Conservation (phyloP, 1,140 invertebrate genomes). For the Meloidogyne hapla region DNA sequence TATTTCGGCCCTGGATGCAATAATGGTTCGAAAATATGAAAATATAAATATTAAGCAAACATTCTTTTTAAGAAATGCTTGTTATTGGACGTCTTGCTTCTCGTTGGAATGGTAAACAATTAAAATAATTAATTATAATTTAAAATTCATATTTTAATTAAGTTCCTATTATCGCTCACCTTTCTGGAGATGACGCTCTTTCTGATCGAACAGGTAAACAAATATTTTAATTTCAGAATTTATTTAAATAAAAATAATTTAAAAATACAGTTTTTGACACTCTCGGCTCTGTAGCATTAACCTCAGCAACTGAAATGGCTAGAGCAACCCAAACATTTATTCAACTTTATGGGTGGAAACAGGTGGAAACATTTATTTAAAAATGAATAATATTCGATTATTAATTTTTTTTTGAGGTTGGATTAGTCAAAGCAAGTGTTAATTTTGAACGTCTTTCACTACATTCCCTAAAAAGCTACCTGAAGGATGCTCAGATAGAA, state of each 20-base stretch:
- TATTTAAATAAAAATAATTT: neutral
- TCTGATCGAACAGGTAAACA: slow-evolving; percentile 47
- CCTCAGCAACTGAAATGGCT: slow-evolving; percentile 63
- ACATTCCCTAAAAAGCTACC: slow-evolving; percentile 55
- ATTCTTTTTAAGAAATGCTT: slow-evolving; percentile 56
- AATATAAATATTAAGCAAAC: neutral
- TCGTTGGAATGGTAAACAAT: slow-evolving; percentile 50
- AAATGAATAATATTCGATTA: neutral
- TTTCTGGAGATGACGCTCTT: slow-evolving; percentile 62
- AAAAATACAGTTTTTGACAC: slow-evolving; percentile 54
- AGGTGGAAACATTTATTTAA: slow-evolving; percentile 27
- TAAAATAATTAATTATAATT: neutral
- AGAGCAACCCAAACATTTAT: slow-evolving; percentile 58
- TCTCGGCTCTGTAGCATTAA: slow-evolving; percentile 63
- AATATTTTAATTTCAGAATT: neutral
- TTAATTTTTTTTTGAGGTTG: slow-evolving; percentile 29
- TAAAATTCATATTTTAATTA: neutral
- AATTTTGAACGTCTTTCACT: slow-evolving; percentile 60
- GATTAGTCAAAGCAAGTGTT: slow-evolving; percentile 51
- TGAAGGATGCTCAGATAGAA: slow-evolving; percentile 58
- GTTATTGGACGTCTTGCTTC: slow-evolving; percentile 61
- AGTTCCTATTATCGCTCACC: slow-evolving; percentile 63
- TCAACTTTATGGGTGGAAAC: slow-evolving; percentile 62
- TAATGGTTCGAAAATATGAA: slow-evolving; percentile 47
- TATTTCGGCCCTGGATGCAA: slow-evolving; percentile 64